A percentile compares a stretch with the other conserved stretches of the same genome.
Conservation (phyloP, 1,140 invertebrate species). For the Brachystomella parvula region DNA sequence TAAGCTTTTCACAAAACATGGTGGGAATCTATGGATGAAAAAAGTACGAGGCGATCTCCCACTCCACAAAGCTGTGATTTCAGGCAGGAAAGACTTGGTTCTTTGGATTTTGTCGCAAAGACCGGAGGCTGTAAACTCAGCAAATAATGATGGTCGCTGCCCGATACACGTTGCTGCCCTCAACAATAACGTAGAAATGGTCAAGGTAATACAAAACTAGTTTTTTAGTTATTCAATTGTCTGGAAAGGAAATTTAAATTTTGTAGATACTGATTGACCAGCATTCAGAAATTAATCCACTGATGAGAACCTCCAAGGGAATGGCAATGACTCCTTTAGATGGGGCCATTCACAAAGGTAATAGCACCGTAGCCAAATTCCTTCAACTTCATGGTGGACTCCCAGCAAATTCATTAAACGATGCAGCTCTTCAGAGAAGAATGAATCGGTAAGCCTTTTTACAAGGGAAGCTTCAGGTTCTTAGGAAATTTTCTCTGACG, state of each 20-base stretch:
- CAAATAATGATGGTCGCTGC: constrained; percentile 86
- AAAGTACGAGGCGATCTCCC: constrained; percentile 86
- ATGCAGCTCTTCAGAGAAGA: constrained; percentile 33
- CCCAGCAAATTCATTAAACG: constrained; percentile 58
- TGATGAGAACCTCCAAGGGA: constrained; percentile 73
- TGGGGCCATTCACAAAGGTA: constrained; percentile 77
- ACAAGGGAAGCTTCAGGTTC: not conserved
- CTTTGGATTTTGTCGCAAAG: constrained; percentile 75
- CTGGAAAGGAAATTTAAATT: constrained; percentile 1
- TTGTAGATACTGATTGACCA: constrained; percentile 63
- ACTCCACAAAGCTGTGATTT: constrained; percentile 88
- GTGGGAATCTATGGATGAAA: constrained; percentile 82
- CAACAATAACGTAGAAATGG: constrained; percentile 88
- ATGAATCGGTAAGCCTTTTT: constrained; percentile 21
- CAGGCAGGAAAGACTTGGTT: constrained; percentile 76
- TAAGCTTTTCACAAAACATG: constrained; percentile 64
- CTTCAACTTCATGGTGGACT: constrained; percentile 82
- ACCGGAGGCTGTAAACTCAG: constrained; percentile 73
- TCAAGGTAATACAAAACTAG: constrained; percentile 52
- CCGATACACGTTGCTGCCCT: constrained; percentile 88
- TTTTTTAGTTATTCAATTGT: not conserved
- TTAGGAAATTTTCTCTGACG: not conserved
- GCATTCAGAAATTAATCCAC: constrained; percentile 69
- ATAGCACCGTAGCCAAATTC: constrained; percentile 79
- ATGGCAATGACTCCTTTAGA: constrained; percentile 79